These are phyloP conservation scores for Mythimna pallens DNA, from an alignment of 2,888 invertebrate genomes.

Conservation along the genomic window DNA sequence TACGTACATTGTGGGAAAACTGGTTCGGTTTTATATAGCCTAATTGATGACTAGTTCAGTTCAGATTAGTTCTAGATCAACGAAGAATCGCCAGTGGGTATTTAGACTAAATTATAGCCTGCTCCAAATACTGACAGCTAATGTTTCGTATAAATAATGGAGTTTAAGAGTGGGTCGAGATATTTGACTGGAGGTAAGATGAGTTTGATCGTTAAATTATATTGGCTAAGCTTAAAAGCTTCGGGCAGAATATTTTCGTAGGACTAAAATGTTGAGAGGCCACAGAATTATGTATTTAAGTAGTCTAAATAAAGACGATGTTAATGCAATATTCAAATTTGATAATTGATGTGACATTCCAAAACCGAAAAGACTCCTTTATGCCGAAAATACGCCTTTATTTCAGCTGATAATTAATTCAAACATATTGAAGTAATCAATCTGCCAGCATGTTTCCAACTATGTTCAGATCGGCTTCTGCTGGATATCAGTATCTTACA, in stretches of 20 bases:
- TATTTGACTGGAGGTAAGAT: slow-evolving; percentile 39
- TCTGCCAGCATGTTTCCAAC: no score
- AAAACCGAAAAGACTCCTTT: background rate
- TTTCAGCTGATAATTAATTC: background rate
- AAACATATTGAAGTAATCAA: background rate
- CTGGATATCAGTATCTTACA: background rate
- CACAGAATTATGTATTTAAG: slow-evolving; percentile 5
- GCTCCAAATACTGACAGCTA: slow-evolving; percentile 56
- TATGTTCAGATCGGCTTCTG: no score
- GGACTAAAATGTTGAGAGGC: background rate
- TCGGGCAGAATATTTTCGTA: background rate
- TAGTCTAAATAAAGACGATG: slow-evolving; percentile 1
- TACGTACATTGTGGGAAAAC: slow-evolving; percentile 37
- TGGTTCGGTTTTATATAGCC: slow-evolving; percentile 35
- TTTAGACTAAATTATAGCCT: slow-evolving; percentile 56
- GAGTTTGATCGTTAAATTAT: slow-evolving; percentile 34
- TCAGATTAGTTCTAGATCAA: slow-evolving; percentile 45
- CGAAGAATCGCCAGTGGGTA: slow-evolving; percentile 48
- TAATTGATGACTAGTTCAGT: slow-evolving; percentile 17
- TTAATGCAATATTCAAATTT: background rate
- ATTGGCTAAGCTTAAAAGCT: slow-evolving; percentile 32
- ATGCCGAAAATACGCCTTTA: background rate
- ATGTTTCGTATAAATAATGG: slow-evolving; percentile 45
- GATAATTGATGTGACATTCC: background rate
- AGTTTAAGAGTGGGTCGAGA: slow-evolving; percentile 34